phyloP scores from a whole-genome alignment of 2,113 vertebrate species.

The Heterocephalus glaber region DNA sequence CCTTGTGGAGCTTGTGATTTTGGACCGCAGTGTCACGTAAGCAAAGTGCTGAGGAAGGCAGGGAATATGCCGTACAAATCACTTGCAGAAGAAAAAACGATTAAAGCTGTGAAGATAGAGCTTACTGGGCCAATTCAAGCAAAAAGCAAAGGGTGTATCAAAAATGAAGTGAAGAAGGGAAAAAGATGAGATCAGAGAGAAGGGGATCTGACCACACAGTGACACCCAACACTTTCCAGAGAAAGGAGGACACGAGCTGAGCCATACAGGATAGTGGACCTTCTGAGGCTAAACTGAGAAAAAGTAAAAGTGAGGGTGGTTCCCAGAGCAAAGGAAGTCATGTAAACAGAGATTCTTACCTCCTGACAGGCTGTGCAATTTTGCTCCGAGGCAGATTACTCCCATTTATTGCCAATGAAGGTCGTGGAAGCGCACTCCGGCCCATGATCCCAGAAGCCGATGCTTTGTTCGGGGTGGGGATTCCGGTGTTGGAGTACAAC shows the following conservation, averaged over 20 bases:
- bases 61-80: not conserved
- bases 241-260: not conserved
- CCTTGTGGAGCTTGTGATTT: not conserved
- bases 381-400: slow-evolving; percentile 94
- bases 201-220: not conserved
- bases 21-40: not conserved
- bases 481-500: slow-evolving; percentile 88
- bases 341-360: slow-evolving; percentile 84
- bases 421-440: slow-evolving; percentile 95
- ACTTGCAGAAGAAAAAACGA: not conserved
- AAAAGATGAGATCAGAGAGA: not conserved
- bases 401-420: slow-evolving; percentile 91
- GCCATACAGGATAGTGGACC: not conserved
- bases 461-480: slow-evolving; percentile 91
- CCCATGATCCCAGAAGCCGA: slow-evolving; percentile 83
- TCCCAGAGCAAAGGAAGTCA: not conserved
- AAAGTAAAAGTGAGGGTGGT: not conserved
- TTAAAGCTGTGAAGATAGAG: not conserved
- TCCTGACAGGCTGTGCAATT: slow-evolving; percentile 94
- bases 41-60: not conserved
- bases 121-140: not conserved
- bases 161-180: not conserved
- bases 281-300: not conserved
- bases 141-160: not conserved
- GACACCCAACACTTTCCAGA: not conserved